These are phyloP conservation scores for Nesoenas mayeri DNA, from an alignment of 2,113 vertebrate genomes.

Conservation along the genomic window DNA sequence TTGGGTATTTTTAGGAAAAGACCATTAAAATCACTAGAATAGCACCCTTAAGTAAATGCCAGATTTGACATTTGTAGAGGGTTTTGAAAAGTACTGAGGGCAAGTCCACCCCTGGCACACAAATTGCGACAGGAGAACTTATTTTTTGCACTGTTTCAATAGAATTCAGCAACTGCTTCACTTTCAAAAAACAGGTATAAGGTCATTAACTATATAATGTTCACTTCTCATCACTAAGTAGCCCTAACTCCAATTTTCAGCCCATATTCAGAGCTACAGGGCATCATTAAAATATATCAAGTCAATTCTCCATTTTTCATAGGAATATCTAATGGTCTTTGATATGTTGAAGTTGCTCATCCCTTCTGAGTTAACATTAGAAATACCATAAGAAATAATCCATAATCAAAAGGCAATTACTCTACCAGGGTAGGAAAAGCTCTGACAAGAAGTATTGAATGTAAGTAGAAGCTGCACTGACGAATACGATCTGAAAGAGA, in stretches of 20 bases:
- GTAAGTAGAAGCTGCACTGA: neutral
- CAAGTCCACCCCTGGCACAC: neutral
- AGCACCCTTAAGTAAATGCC: neutral
- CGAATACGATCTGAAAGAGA: neutral
- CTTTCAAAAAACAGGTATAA: neutral
- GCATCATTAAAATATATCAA: neutral
- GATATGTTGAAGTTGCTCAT: neutral
- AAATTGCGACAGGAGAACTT: neutral
- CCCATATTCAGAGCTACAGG: neutral
- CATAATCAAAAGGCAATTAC: neutral
- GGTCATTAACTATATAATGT: neutral
- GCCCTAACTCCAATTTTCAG: neutral
- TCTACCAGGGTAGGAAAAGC: neutral
- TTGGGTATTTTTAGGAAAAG: neutral
- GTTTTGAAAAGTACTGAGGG: neutral
- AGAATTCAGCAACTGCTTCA: neutral
- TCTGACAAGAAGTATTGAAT: neutral
- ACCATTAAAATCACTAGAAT: neutral
- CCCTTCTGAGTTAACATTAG: neutral
- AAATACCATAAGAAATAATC: neutral
- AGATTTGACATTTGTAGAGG: neutral
- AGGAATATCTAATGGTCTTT: neutral
- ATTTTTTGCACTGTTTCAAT: neutral
- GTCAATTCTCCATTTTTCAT: neutral
- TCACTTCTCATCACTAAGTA: neutral